phyloP scores from a whole-genome alignment of 2,113 vertebrate genomes.

The Serinus canaria region DNA sequence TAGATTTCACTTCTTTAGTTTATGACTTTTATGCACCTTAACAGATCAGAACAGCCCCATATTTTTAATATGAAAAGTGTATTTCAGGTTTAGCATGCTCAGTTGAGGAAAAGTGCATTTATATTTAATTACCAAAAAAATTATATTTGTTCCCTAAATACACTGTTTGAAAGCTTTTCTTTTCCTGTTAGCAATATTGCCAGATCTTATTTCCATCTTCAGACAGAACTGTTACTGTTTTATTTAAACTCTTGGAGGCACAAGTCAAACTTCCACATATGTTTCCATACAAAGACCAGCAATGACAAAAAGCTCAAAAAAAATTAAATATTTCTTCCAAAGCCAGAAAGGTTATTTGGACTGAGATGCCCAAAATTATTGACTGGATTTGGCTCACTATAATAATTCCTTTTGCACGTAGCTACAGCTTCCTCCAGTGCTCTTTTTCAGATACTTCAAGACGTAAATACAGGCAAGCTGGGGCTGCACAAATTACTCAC shows the following conservation, averaged over 20 bases:
- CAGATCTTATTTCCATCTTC: background rate
- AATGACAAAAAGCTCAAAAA: background rate
- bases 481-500: background rate
- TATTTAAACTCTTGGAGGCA: background rate
- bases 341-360: constrained; percentile 2
- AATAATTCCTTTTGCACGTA: background rate
- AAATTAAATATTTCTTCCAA: background rate
- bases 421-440: background rate
- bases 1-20: background rate
- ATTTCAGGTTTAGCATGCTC: background rate
- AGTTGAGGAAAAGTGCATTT: background rate
- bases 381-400: background rate
- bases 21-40: background rate
- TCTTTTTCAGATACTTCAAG: background rate
- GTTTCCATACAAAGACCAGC: background rate
- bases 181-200: background rate
- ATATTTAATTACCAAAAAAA: background rate
- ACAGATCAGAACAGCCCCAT: background rate
- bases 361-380: background rate
- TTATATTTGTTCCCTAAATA: background rate
- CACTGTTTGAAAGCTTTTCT: background rate
- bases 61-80: background rate
- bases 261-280: background rate
- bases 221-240: background rate
- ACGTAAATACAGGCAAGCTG: background rate